These are phyloP conservation scores for Macrophya annulata DNA, from an alignment of 2,888 invertebrate species.

Conservation along the genomic window DNA sequence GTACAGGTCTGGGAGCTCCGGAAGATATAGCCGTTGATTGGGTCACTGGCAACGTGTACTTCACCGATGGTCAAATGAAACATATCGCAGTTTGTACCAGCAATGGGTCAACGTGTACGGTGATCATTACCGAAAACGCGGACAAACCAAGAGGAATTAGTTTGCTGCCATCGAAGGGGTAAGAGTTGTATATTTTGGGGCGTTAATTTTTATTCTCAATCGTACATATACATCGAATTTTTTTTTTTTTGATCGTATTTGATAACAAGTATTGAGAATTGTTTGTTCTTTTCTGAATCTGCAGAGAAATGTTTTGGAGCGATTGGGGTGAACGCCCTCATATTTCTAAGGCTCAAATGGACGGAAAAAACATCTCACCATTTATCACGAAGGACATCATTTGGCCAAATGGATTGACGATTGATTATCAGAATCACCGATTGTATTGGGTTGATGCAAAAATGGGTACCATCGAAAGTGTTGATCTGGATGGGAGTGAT, in stretches of 20 bases:
- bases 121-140: conserved; percentile 83
- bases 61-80: conserved; percentile 87
- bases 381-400: conserved; percentile 85
- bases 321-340: conserved; percentile 90
- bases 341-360: conserved; percentile 92
- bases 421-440: conserved; percentile 90
- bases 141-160: conserved; percentile 87
- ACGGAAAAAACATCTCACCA: conserved; percentile 85
- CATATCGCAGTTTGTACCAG: conserved; percentile 88
- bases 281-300: conserved; percentile 61
- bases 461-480: conserved; percentile 85
- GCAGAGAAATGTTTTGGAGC: conserved; percentile 93
- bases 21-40: conserved; percentile 90
- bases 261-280: not conserved
- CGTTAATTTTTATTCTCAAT: not conserved
- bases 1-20: conserved; percentile 85
- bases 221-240: not conserved
- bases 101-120: conserved; percentile 86
- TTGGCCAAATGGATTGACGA: conserved; percentile 93
- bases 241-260: not conserved
- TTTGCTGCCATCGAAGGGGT: conserved; percentile 86
- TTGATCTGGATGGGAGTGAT: conserved; percentile 84
- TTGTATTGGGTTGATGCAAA: conserved; percentile 95
- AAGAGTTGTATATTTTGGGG: conserved; percentile 65
- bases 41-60: conserved; percentile 91